Base-by-base conservation (phyloP, 2,113 vertebrate species). In the Mola mola region DNA sequence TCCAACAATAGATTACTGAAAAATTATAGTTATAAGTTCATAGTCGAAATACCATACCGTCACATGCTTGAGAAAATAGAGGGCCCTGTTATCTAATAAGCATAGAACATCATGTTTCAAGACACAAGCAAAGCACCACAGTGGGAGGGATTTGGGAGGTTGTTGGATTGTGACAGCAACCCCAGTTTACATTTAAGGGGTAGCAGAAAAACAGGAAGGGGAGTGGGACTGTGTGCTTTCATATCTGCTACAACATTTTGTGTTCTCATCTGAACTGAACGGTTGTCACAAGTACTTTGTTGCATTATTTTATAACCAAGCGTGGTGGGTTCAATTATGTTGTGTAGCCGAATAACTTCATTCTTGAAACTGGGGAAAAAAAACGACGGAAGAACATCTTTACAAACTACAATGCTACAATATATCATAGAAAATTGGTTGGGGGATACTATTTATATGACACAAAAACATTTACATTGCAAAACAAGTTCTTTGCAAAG, bases 11-110 rank as follows among this genome's bases (percentile, higher is more conserved):
- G 36, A 63, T 43, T 47, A 48, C 19, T 60, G 25, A 15, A 21
- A 70, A 78, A 59, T 65, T 47, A 64, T 53, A 75, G 73, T 63
- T 70, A 70, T 64, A 71, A 47, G 67, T 72, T 71, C 53, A 72
- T 50, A 43, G 57, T 28, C 2, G n/a, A 78, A 72, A 72, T 61
- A 33, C 42, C 37, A 52, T 16, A 9, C 62, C 44, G 56, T 82
- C 75, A 78, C 79, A 84, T 83, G 78, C 51, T 74, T 53, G 9
- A 38, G 52, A 42, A 74, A 79, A 82, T 67, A 70, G 48, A 61
- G 31, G 42, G 55, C 34, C 67, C 51, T 81, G 70, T 78, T 66
- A 66, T 78, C 50, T 67, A 57, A 76, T 47, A 31, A 65, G 64
- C 53, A 29, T 24, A 24, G 44, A 53, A 78, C 28, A 79, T 81